phyloP scores from a whole-genome alignment of 2,888 invertebrate species.

The Pterobdella sp. region DNA sequence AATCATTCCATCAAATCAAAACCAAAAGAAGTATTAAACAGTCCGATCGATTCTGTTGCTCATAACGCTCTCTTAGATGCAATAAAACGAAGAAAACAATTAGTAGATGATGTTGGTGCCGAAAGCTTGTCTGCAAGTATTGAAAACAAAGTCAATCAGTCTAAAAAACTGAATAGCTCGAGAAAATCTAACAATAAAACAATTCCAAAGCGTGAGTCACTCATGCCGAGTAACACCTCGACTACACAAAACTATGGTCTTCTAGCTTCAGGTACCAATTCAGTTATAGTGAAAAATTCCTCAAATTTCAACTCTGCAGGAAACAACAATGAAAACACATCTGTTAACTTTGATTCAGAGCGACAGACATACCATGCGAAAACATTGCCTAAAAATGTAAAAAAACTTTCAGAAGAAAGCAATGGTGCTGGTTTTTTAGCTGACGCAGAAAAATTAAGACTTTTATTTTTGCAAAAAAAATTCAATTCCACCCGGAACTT shows the following conservation, averaged over 20 bases:
- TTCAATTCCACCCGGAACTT: not conserved
- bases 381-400: conserved; percentile 18
- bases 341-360: not conserved
- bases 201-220: not conserved
- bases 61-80: conserved; percentile 47
- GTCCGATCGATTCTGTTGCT: conserved; percentile 30
- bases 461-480: conserved; percentile 19
- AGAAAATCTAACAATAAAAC: not conserved
- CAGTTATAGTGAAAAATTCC: conserved; percentile 15
- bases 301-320: not conserved
- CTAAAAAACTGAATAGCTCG: conserved; percentile 13
- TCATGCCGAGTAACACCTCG: not conserved
- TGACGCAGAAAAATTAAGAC: conserved; percentile 22
- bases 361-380: not conserved
- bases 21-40: not conserved
- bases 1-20: not conserved
- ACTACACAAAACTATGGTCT: not conserved
- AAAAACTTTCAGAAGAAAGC: not conserved
- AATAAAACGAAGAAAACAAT: conserved; percentile 41
- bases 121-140: conserved; percentile 14
- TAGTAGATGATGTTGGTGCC: conserved; percentile 17
- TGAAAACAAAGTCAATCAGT: conserved; percentile 18
- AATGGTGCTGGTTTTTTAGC: conserved; percentile 15
- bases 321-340: not conserved
- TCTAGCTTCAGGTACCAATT: not conserved